Evolutionary conservation across 2,888 invertebrate genomes (phyloP), one percentile per base, ranked within the genome.

Genomic region (Galeruca laticollis): DNA sequence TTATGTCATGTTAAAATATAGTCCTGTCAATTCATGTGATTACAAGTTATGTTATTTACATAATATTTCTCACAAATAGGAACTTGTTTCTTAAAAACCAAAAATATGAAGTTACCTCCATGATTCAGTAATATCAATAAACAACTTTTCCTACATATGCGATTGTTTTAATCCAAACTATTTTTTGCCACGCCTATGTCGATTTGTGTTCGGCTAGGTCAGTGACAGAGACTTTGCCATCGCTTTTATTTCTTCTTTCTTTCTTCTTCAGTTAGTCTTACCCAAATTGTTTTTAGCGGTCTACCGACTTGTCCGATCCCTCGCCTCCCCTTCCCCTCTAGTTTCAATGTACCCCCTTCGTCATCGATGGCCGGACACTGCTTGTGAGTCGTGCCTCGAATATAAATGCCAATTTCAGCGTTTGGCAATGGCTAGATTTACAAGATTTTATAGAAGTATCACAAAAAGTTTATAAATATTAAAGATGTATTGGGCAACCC

Each of bases 211-310:
- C 60, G 59, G 68, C 68, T 72, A 72, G 74, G 74, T 74, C 74
- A 74, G 74, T 74, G 74, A 72, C 74, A 74, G 73, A 66, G 67
- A 47, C 64, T 64, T 66, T 51, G 69, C 71, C 69, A 68, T 72
- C 59, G 70, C 64, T 67, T 74, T 71, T 57, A 71, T 64, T 69
- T 70, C 74, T 72, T 69, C 72, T 68, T 70, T 71, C 73, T 73
- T 73, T 75, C 75, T 73, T 70, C 56, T 40, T 68, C 60, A 66
- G 67, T 72, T 72, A 69, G 72, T 72, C 75, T 75, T 76, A 76
- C 78, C 78, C 76, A 78, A 78, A 77, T 75, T 78, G 78, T 77
- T 76, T 74, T 76, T 73, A 76, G 77, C 76, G 74, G 76, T 75
- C 75, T 75, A 74, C 70, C 72, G 69, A 68, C 67, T 70, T 43